These are phyloP conservation scores for Sisor rabdophorus DNA, from an alignment of 2,113 vertebrate species.

Conservation along the genomic window DNA sequence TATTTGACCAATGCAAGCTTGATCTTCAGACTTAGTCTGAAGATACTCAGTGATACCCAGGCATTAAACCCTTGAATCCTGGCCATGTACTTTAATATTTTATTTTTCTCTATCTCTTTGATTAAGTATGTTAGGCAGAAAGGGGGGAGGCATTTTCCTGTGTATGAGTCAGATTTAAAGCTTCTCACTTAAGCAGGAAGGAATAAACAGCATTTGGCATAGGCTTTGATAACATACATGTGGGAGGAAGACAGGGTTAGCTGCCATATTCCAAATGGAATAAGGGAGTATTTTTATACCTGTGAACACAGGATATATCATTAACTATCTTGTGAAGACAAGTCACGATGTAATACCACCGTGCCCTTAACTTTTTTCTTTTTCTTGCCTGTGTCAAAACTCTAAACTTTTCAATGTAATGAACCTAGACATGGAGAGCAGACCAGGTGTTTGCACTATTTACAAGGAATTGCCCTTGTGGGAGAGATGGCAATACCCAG, in stretches of 20 bases:
- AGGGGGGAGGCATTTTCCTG: constrained; percentile 50
- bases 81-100: constrained; percentile 15
- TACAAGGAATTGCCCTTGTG: not conserved
- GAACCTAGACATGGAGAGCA: not conserved
- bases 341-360: constrained; percentile 16
- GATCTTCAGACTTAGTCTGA: constrained; percentile 20
- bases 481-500: not conserved
- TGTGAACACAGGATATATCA: constrained; percentile 40
- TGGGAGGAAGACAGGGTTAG: constrained; percentile 44
- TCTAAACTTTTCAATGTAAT: not conserved
- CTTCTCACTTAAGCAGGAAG: constrained; percentile 43
- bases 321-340: constrained; percentile 29
- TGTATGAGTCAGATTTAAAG: constrained; percentile 48
- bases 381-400: not conserved
- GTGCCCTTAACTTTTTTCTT: not conserved
- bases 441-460: not conserved
- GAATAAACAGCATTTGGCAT: constrained; percentile 40
- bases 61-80: constrained; percentile 12
- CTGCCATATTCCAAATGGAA: constrained; percentile 44
- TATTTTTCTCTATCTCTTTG: constrained; percentile 40
- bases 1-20: constrained; percentile 13
- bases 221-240: constrained; percentile 39
- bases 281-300: constrained; percentile 44
- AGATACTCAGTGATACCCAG: constrained; percentile 22
- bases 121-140: constrained; percentile 50